Conservation (phyloP, 1,140 invertebrate species). For the Theocolax elegans region DNA sequence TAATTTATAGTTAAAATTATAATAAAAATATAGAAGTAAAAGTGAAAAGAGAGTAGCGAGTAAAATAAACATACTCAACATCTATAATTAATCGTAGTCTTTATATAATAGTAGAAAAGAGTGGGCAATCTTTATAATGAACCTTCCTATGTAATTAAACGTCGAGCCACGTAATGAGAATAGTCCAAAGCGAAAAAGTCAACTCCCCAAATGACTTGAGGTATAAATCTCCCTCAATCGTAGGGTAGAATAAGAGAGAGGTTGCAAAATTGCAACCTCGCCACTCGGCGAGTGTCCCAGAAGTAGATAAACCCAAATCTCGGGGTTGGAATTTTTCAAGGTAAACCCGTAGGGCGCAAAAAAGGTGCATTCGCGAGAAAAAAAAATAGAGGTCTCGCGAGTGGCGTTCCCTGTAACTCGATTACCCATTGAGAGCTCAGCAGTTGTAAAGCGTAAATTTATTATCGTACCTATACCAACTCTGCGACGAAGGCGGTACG, state of each 20-base stretch:
- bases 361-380: neutral
- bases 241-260: no score
- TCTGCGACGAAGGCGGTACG: neutral
- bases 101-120: no score
- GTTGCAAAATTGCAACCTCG: neutral
- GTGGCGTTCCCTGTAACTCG: conserved; percentile 28
- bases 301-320: neutral
- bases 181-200: no score
- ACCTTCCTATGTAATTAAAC: no score
- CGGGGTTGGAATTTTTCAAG: neutral
- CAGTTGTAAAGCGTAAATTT: conserved; percentile 40
- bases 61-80: no score
- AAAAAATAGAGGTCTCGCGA: conserved; percentile 24
- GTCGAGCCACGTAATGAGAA: no score
- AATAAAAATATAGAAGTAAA: no score
- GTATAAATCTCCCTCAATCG: conserved; percentile 12
- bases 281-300: neutral
- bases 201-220: no score
- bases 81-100: no score
- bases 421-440: conserved; percentile 29
- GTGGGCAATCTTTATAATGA: no score
- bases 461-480: neutral
- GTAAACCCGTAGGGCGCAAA: conserved; percentile 6
- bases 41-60: no score
- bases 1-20: no score